These are phyloP conservation scores for Dipus sagitta DNA, from an alignment of 2,797 vertebrate species.

Conservation along the genomic window DNA sequence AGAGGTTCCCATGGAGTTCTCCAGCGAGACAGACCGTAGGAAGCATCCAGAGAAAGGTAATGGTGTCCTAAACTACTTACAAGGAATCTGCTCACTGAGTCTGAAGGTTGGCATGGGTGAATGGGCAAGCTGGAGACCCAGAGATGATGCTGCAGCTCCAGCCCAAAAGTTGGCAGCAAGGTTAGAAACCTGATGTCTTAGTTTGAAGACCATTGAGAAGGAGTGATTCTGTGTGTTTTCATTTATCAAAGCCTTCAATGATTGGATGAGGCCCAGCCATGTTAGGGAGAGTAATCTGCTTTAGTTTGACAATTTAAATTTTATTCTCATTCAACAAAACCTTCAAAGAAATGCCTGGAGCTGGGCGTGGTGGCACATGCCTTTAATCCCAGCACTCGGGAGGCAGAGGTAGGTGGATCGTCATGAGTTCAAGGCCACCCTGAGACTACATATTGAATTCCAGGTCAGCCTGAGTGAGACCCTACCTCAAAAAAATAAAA, in stretches of 20 bases:
- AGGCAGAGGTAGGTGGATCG: too few relatives aligned
- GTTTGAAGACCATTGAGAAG: background rate
- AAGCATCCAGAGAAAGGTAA: background rate
- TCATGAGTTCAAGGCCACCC: too few relatives aligned
- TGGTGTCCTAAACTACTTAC: background rate
- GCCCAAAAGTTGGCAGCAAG: background rate
- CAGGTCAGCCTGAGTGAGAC: too few relatives aligned
- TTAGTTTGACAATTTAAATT: background rate
- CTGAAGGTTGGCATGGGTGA: background rate
- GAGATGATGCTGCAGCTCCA: too few relatives aligned
- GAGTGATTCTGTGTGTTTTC: background rate
- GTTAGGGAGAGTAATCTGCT: background rate
- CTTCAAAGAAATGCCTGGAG: background rate
- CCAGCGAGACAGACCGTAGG: background rate
- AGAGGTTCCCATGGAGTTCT: background rate
- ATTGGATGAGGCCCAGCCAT: background rate
- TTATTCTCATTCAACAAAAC: background rate
- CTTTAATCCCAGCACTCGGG: too few relatives aligned
- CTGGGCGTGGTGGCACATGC: too few relatives aligned
- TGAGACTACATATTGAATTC: too few relatives aligned
- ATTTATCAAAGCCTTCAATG: background rate
- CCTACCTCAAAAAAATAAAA: too few relatives aligned
- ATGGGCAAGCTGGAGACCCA: background rate
- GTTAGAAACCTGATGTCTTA: background rate
- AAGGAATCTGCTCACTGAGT: background rate